Evolutionary conservation across 2,113 vertebrate species (phyloP).

Genomic region (Conger conger): DNA sequence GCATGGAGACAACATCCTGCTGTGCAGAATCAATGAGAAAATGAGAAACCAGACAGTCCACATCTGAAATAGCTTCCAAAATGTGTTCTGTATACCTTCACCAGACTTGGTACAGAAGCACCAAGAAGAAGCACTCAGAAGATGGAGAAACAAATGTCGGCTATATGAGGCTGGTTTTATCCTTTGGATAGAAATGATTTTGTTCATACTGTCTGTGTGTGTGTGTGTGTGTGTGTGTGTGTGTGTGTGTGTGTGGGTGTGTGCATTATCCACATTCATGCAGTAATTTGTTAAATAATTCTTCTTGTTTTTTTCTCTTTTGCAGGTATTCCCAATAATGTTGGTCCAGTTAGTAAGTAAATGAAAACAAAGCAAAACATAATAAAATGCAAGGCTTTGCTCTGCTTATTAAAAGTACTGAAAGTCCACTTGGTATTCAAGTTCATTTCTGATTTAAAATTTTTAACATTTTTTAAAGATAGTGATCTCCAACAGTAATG

Average conservation of each 20-base stretch:
- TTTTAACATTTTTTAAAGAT: slow-evolving; percentile 20
- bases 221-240: neutral
- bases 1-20: neutral
- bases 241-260: neutral
- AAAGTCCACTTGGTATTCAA: slow-evolving; percentile 72
- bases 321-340: slow-evolving; percentile 92
- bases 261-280: neutral
- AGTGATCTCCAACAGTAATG: slow-evolving; percentile 2
- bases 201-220: neutral
- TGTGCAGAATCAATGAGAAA: slow-evolving; percentile 1
- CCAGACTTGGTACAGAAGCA: neutral
- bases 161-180: neutral
- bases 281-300: neutral
- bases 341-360: slow-evolving; percentile 99
- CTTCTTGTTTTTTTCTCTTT: slow-evolving; percentile 43
- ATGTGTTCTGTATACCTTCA: neutral
- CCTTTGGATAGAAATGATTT: neutral
- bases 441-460: slow-evolving; percentile 80
- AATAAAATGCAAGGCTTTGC: slow-evolving; percentile 73
- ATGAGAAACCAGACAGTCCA: neutral
- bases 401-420: slow-evolving; percentile 64
- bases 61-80: neutral
- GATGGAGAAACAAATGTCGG: neutral
- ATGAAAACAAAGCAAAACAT: slow-evolving; percentile 42
- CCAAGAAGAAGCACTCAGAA: neutral